These are phyloP conservation scores for Calliphora vomitoria DNA, from an alignment of 2,888 invertebrate species.

Conservation along the genomic window DNA sequence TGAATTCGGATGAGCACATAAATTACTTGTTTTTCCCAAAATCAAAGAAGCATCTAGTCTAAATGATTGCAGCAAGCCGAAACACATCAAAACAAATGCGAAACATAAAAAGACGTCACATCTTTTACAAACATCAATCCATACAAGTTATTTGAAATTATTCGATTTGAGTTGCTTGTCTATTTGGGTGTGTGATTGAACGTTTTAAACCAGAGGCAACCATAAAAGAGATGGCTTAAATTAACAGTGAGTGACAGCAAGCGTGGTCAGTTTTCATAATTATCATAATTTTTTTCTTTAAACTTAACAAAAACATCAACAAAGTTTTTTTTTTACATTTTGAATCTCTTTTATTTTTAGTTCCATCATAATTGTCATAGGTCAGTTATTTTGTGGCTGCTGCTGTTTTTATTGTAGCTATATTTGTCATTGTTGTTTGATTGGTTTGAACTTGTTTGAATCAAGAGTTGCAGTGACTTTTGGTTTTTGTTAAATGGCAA, in stretches of 20 bases:
- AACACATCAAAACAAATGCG: constrained; percentile 19
- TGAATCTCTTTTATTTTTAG: constrained; percentile 16
- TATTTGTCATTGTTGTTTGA: constrained; percentile 34
- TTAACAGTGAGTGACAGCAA: constrained; percentile 14
- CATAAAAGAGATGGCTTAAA: constrained; percentile 8
- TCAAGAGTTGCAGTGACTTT: not conserved
- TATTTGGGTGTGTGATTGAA: not conserved
- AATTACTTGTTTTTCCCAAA: constrained; percentile 1
- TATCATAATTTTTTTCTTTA: constrained; percentile 9
- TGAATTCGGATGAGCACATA: constrained; percentile 4
- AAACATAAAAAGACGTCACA: constrained; percentile 15
- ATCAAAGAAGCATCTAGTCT: not conserved
- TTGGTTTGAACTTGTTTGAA: constrained; percentile 57
- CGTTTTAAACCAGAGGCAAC: not conserved
- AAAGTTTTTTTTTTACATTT: not conserved
- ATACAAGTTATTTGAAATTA: not conserved
- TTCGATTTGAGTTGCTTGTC: not conserved
- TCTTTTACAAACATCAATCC: constrained; percentile 21
- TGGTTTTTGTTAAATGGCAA: constrained; percentile 14
- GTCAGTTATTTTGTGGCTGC: constrained; percentile 43
- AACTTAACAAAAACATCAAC: not conserved
- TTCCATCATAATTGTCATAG: constrained; percentile 56
- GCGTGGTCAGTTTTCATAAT: constrained; percentile 41
- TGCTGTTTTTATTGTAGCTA: not conserved
- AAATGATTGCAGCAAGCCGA: constrained; percentile 1